phyloP scores from a whole-genome alignment of 2,113 vertebrate genomes.

The Nothoprocta perdicaria region DNA sequence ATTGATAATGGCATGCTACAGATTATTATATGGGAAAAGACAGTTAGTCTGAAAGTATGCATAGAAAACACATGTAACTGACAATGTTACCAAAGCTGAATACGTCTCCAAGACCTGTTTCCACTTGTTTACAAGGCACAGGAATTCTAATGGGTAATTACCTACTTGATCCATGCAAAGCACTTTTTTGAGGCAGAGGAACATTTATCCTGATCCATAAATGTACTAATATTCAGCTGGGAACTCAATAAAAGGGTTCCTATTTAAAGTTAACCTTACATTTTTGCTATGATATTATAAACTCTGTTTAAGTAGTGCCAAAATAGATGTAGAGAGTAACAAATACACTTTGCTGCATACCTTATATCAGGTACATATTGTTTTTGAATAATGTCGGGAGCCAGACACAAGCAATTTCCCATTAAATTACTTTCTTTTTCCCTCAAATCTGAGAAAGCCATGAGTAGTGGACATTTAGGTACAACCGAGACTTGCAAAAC shows the following conservation, averaged over 20 bases:
- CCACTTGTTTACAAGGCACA: background rate
- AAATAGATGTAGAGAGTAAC: background rate
- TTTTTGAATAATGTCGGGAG: background rate
- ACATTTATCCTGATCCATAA: background rate
- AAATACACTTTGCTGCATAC: background rate
- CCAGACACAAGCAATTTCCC: background rate
- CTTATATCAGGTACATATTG: background rate
- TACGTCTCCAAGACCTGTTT: background rate
- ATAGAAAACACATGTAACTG: conserved; percentile 16
- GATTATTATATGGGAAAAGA: conserved; percentile 54
- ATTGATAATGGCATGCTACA: conserved; percentile 57
- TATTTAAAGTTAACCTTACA: background rate
- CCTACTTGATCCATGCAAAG: background rate
- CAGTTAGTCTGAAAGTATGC: conserved; percentile 8
- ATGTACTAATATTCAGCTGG: background rate
- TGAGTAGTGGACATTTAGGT: background rate
- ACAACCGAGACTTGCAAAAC: background rate
- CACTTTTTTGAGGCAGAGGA: background rate
- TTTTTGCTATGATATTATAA: background rate
- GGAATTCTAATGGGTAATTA: background rate
- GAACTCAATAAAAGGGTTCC: background rate
- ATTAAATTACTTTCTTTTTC: conserved; percentile 7
- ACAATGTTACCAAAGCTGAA: background rate
- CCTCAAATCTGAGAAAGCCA: background rate
- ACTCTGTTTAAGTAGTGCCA: background rate